Percentiles rank a stretch among this genome's conserved stretches.
phyloP scores from a whole-genome alignment of 2,888 invertebrate genomes.

The Drosophila kuntzei region DNA sequence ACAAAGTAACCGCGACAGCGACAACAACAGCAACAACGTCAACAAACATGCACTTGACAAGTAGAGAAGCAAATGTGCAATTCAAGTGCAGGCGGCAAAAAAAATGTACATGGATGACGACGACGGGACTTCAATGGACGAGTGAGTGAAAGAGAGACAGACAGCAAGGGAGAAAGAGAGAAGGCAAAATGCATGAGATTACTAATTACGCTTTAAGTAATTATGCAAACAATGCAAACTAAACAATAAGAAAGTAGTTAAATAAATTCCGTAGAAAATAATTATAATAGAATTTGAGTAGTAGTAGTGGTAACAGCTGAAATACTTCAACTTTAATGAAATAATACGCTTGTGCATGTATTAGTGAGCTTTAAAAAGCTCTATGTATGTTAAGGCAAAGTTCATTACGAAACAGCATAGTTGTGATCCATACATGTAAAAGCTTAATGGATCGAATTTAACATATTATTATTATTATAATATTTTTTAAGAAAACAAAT shows the following conservation, averaged over 20 bases:
- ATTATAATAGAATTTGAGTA: no score
- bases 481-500: no score
- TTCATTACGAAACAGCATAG: constrained; percentile 1
- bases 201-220: constrained; percentile 64
- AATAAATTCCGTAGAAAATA: not conserved
- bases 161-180: not conserved
- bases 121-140: constrained; percentile 6
- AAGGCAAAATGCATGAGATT: constrained; percentile 54
- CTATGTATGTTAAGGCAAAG: not conserved
- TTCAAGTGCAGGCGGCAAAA: constrained; percentile 66
- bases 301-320: no score
- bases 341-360: not conserved
- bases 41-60: constrained; percentile 62
- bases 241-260: constrained; percentile 22
- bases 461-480: no score
- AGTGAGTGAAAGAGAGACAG: not conserved
- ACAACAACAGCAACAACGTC: constrained; percentile 30
- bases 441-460: no score
- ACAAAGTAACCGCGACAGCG: constrained; percentile 72
- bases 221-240: constrained; percentile 26
- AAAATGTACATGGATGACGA: constrained; percentile 32
- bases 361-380: constrained; percentile 5
- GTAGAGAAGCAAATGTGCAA: constrained; percentile 55
- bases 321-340: not conserved
- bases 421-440: not conserved